phyloP scores from a whole-genome alignment of 2,797 vertebrate genomes.

The Apogon hyalosoma region DNA sequence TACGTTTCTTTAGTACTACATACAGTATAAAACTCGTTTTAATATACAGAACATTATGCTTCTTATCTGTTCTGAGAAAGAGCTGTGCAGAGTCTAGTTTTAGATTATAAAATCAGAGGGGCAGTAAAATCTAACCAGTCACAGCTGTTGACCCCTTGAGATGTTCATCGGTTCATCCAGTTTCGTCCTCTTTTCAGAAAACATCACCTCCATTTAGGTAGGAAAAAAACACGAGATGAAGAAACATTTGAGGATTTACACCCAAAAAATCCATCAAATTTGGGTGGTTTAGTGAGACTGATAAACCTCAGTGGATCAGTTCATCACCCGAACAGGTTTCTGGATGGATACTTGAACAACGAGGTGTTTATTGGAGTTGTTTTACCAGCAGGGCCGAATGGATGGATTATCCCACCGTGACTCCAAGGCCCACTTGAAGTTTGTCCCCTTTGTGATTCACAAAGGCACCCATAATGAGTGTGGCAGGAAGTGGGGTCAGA shows the following conservation, averaged over 20 bases:
- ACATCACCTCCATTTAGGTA: constrained; percentile 62
- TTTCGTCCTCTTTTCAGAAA: constrained; percentile 26
- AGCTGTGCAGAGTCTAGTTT: constrained; percentile 30
- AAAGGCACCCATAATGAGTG: constrained; percentile 94
- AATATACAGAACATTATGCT: constrained; percentile 35
- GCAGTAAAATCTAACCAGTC: constrained; percentile 16
- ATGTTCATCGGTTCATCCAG: constrained; percentile 16
- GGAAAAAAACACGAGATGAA: constrained; percentile 31
- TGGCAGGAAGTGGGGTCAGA: constrained; percentile 90
- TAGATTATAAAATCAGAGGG: not conserved
- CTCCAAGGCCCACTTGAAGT: constrained; percentile 88
- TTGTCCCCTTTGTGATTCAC: constrained; percentile 95
- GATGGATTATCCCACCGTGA: constrained; percentile 80
- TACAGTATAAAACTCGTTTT: constrained; percentile 59
- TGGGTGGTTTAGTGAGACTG: constrained; percentile 12
- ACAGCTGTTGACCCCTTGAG: constrained; percentile 9
- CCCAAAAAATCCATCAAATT: constrained; percentile 10
- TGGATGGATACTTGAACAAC: constrained; percentile 42
- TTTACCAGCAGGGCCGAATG: constrained; percentile 12
- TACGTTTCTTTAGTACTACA: constrained; percentile 31
- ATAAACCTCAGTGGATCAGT: constrained; percentile 8
- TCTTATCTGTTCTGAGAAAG: constrained; percentile 31
- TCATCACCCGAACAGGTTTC: constrained; percentile 17
- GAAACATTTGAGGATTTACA: constrained; percentile 27
- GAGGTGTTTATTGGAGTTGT: not conserved